Evolutionary conservation across 2,888 invertebrate genomes (phyloP), one percentile per base, ranked within the genome.

Genomic region (Lithodes maja): DNA sequence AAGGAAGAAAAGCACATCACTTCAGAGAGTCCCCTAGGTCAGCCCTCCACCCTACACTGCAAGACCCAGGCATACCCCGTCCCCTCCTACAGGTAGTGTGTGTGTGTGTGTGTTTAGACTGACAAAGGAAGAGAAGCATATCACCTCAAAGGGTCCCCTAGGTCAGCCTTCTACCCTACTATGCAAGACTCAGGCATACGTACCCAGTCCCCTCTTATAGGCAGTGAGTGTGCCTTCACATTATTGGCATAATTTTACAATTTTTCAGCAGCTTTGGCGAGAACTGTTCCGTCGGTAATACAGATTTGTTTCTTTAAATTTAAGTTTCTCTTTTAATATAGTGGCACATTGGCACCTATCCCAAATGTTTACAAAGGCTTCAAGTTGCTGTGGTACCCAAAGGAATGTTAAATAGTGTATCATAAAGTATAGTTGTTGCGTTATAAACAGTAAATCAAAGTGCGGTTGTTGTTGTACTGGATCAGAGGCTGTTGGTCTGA

Each of bases 131-230:
- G 87, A 83, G 71, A 83, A 79, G 50, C 78, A 79, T 52, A 79
- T 83, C 87, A 87, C 83, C 15, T 78, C 87, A 50, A 83, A 87
- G 69, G 68, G 69, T 17, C 53, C 33, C 3, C 53, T 74, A n/a
- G 89, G 90, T 2, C 85, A 88, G n/a, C 77, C 91, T 12, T 78
- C 91, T 71, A 90, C 92, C 53, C 79, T 93, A 33, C 92, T 92
- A n/a, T 93, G 93, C 91, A 91, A 92, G 79, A 82, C 86, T 53
- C 86, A 93, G 86, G 92, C 92, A n/a, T 91, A 92, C 80, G 33
- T 91, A 92, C 80, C 93, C 93, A 50, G 82, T 91, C 33, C 93
- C 92, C 75, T 68, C 89, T 50, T 92, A 92, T 92, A 93, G 92
- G 93, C 93, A 80, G 33, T 33, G 33, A 33, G 33, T 33, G 33